phyloP scores from a whole-genome alignment of 2,797 vertebrate species.

The Otus scops region DNA sequence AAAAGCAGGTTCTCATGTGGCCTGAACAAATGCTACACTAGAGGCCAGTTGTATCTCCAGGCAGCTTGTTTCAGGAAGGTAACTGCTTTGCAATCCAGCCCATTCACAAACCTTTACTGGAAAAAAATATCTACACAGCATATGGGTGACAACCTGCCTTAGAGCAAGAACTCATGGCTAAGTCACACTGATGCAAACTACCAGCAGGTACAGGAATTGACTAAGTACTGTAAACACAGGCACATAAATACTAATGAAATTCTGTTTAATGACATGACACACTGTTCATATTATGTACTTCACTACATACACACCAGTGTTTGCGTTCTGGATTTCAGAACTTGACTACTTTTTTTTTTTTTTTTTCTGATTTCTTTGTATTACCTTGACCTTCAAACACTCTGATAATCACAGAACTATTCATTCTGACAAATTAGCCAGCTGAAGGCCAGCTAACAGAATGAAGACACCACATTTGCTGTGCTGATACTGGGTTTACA shows the following conservation, averaged over 20 bases:
- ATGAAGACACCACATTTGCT: not conserved
- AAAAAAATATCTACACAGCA: not conserved
- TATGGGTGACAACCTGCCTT: not conserved
- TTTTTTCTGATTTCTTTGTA: not conserved
- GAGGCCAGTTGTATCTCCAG: not conserved
- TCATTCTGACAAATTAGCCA: not conserved
- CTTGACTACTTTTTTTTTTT: not conserved
- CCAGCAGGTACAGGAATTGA: not conserved
- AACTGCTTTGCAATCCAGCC: not conserved
- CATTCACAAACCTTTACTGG: not conserved
- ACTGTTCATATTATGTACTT: not conserved
- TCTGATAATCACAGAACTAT: not conserved
- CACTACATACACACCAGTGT: not conserved
- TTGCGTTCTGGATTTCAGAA: not conserved
- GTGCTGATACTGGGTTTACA: not conserved
- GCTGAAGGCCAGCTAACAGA: not conserved
- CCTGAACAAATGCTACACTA: not conserved
- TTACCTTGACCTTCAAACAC: not conserved
- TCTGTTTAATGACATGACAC: not conserved
- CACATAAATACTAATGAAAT: not conserved
- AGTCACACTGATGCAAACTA: not conserved
- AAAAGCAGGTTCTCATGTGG: not conserved
- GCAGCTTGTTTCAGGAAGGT: not conserved
- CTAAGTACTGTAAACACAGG: not conserved
- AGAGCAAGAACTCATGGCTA: not conserved